Percentiles rank a stretch among this genome's conserved stretches.
phyloP scores from a whole-genome alignment of 2,113 vertebrate genomes.

The Laticauda laticaudata region DNA sequence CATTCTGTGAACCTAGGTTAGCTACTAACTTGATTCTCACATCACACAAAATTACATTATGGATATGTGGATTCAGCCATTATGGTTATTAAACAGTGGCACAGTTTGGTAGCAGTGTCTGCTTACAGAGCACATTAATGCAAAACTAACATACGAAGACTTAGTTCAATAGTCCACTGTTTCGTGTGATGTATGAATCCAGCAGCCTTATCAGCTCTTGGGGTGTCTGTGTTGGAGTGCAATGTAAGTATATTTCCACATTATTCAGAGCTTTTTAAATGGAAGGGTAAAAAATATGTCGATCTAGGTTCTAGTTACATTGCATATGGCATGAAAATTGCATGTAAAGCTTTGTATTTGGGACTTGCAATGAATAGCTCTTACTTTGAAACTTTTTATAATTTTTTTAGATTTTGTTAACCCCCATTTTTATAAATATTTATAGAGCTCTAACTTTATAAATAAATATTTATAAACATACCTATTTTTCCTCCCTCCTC shows the following conservation, averaged over 20 bases:
- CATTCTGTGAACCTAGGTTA: not conserved
- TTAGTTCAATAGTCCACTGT: not conserved
- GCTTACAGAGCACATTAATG: not conserved
- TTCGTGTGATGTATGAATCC: not conserved
- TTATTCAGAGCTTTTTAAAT: not conserved
- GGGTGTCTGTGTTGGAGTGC: not conserved
- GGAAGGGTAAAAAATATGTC: not conserved
- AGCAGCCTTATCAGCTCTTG: not conserved
- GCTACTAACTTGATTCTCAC: not conserved
- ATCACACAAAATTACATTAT: not conserved
- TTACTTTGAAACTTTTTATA: fast-evolving
- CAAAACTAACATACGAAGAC: not conserved
- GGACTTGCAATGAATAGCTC: not conserved
- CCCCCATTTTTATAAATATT: not conserved
- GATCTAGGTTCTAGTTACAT: not conserved
- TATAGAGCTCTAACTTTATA: not conserved
- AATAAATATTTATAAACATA: not conserved
- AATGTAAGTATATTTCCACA: no score
- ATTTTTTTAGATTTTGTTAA: not conserved
- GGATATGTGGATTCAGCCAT: not conserved
- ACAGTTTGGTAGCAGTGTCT: not conserved
- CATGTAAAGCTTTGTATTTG: not conserved
- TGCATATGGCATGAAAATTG: not conserved
- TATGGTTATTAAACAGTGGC: not conserved
- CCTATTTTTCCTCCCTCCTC: no score